phyloP scores from a whole-genome alignment of 2,888 invertebrate genomes.

The Hartigia nigra region DNA sequence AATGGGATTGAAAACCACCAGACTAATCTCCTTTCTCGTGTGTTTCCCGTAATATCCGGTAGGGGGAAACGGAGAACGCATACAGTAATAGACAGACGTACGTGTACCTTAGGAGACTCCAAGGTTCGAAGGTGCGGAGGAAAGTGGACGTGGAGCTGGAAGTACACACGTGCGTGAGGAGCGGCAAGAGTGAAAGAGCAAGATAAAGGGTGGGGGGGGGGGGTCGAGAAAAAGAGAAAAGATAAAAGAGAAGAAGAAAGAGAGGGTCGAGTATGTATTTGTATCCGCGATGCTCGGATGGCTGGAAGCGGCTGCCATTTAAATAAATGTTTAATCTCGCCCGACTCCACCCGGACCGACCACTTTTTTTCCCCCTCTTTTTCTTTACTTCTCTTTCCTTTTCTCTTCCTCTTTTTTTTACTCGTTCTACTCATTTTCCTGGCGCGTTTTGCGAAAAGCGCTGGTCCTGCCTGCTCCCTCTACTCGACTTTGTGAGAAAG shows the following conservation, averaged over 20 bases:
- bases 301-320: slow-evolving; percentile 60
- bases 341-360: slow-evolving; percentile 35
- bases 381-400: slow-evolving; percentile 27
- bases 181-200: not conserved
- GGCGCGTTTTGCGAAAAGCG: slow-evolving; percentile 44
- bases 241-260: not conserved
- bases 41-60: slow-evolving; percentile 38
- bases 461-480: slow-evolving; percentile 30
- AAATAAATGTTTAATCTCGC: slow-evolving; percentile 66
- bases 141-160: not conserved
- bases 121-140: not conserved
- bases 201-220: not conserved
- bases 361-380: slow-evolving; percentile 32
- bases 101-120: slow-evolving; percentile 1
- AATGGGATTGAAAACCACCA: slow-evolving; percentile 65
- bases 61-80: slow-evolving; percentile 20
- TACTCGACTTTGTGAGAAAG: slow-evolving; percentile 10
- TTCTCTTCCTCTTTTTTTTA: slow-evolving; percentile 28
- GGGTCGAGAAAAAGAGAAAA: not conserved
- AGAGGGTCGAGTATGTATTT: slow-evolving; percentile 15
- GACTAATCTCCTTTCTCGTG: slow-evolving; percentile 56
- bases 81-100: slow-evolving; percentile 27
- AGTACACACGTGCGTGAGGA: not conserved
- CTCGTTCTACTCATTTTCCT: slow-evolving; percentile 26
- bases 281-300: slow-evolving; percentile 20